Conservation (phyloP, 2,888 invertebrate species). For the Hermodice carunculata region DNA sequence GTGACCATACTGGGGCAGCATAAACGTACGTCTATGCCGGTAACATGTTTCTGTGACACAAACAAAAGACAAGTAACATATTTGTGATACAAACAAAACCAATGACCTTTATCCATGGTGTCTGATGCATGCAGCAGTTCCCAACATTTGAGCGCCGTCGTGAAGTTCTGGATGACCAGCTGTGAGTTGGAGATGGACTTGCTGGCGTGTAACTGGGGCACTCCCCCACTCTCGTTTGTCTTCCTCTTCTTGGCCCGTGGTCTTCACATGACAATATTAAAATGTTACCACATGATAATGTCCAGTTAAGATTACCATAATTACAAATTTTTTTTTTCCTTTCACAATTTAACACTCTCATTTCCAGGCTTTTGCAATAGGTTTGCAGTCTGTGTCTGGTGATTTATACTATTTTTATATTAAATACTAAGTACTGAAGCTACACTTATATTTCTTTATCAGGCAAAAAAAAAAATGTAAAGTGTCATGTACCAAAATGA, state of each 20-base stretch:
- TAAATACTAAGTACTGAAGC: no score
- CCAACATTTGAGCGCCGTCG: constrained; percentile 89
- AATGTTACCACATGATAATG: not conserved
- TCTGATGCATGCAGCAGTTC: constrained; percentile 78
- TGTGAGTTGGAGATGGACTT: constrained; percentile 46
- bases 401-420: no score
- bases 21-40: not conserved
- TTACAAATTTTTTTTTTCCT: not conserved
- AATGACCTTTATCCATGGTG: constrained; percentile 63
- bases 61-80: not conserved
- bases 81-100: not conserved
- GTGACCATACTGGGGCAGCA: no score
- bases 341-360: not conserved
- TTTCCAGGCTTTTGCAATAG: no score
- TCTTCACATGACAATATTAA: constrained; percentile 25
- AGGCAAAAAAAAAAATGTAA: no score
- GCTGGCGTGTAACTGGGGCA: constrained; percentile 53
- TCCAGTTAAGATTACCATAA: not conserved
- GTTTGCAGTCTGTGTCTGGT: no score
- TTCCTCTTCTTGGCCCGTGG: constrained; percentile 48
- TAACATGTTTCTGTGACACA: not conserved
- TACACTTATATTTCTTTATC: no score
- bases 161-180: constrained; percentile 76
- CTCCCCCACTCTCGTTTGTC: constrained; percentile 42
- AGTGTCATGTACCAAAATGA: no score